Evolutionary conservation across 2,113 vertebrate species (phyloP).

Genomic region (Megatriorchis doriae): DNA sequence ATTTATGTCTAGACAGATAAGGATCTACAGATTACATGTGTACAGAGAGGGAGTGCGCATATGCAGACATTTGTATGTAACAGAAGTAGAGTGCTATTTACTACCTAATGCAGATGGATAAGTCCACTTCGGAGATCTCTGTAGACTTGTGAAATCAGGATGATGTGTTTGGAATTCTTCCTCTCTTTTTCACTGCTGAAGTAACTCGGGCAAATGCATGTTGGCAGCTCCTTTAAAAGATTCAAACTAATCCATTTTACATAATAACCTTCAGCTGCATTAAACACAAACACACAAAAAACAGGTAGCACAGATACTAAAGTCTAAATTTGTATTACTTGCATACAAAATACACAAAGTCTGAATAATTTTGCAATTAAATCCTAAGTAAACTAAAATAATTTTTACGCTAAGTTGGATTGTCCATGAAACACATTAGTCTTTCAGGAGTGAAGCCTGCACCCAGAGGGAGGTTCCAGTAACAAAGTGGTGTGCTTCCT

Average conservation of each 20-base stretch:
- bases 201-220: conserved; percentile 23
- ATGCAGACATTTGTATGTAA: background rate
- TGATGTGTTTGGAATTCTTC: conserved; percentile 38
- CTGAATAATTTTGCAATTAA: background rate
- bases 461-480: background rate
- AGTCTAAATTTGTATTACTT: background rate
- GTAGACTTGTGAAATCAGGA: conserved; percentile 42
- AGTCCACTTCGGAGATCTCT: conserved; percentile 34
- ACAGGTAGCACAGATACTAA: background rate
- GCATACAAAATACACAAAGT: background rate
- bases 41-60: background rate
- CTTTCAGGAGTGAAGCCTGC: background rate
- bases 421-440: background rate
- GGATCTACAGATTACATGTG: background rate
- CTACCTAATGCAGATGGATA: background rate
- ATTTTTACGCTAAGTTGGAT: background rate
- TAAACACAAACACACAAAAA: background rate
- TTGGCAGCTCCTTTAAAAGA: conserved; percentile 46
- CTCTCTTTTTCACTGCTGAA: conserved; percentile 30
- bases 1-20: background rate
- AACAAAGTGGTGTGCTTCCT: background rate
- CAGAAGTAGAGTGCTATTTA: background rate
- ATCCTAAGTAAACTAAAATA: background rate
- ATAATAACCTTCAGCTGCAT: conserved; percentile 29
- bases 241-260: conserved; percentile 30